These are phyloP conservation scores for Sorex fumeus DNA, from an alignment of 2,113 vertebrate genomes.

Conservation along the genomic window DNA sequence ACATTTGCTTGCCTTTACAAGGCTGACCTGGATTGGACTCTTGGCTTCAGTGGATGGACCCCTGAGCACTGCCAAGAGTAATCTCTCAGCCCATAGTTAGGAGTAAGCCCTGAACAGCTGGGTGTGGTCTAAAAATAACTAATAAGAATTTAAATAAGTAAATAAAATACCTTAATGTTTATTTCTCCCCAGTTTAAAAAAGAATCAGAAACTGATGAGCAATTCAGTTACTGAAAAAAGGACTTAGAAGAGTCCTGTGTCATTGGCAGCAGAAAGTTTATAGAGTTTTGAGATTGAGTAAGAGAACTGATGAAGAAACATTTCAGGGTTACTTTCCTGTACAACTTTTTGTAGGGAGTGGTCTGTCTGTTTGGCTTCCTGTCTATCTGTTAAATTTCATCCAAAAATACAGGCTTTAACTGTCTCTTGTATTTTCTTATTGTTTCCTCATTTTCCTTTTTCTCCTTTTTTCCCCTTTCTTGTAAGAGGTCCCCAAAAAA, in stretches of 20 bases:
- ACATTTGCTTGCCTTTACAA: too few species aligned
- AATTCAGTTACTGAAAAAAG: background rate
- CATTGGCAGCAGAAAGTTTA: background rate
- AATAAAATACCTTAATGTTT: background rate
- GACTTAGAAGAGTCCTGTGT: background rate
- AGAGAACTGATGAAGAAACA: background rate
- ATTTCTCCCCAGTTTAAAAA: background rate
- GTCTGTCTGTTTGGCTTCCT: background rate
- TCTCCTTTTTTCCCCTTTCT: background rate
- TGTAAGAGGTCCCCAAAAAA: background rate
- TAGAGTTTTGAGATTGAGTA: background rate
- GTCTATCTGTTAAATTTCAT: background rate
- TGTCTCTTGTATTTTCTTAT: constrained; percentile 4
- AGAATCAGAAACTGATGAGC: background rate
- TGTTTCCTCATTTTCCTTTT: background rate
- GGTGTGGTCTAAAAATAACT: too few species aligned
- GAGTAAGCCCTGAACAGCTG: too few species aligned
- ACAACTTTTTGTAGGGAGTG: background rate
- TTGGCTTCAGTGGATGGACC: too few species aligned
- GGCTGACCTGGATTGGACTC: too few species aligned
- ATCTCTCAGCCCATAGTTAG: too few species aligned
- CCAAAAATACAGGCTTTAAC: background rate
- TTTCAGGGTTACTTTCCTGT: background rate
- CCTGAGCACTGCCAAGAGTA: too few species aligned
- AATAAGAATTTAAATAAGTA: too few species aligned